Evolutionary conservation across 2,797 vertebrate genomes (phyloP), one percentile per base, ranked within the genome.

Genomic region (Salmo trutta): DNA sequence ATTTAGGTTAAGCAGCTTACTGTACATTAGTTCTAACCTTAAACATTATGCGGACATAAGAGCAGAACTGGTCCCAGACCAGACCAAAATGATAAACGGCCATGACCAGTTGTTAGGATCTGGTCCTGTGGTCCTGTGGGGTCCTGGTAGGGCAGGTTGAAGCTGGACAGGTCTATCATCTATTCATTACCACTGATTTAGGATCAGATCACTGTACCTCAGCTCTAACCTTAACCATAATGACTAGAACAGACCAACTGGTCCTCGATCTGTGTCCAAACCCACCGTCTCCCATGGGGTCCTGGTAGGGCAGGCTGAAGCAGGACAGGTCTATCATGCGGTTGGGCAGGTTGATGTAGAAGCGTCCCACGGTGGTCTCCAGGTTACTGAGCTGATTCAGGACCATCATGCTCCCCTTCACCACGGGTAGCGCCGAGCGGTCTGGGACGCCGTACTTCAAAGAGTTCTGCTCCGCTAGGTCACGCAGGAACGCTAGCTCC

Each of bases 331-430:
- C 98, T 0, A 99, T 97, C 98, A 99, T 99, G 19, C 97, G 94
- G 87, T 99, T 99, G 85, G 97, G 96, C 74, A 99, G 95, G 91
- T 99, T 99, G 5, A 97, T 99, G 82, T 99, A 99, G 94, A 99
- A 99, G 31, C 97, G 95, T 3, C 98, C 98, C 31, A 99, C 97
- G 0, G 96, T 97, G 1, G 96, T 99, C 92, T 99, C 98, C 90
- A 99, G 94, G 94, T 99, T 99, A 83, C 98, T 99, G 71, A 99
- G 94, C 89, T 99, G 98, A 91, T 99, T 99, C 1, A 99, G 93
- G 0, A 99, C 98, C 97, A 99, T 99, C 98, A 99, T 99, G 91
- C 97, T 98, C 24, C 98, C 98, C 88, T 99, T 99, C 79, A 95
- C 91, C 54, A 98, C 96, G 0, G 97, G 96, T 19, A 97, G 92